Percentiles rank a stretch among this genome's conserved stretches.
Conservation (phyloP, 2,888 invertebrate species). For the Nomada fucata region DNA sequence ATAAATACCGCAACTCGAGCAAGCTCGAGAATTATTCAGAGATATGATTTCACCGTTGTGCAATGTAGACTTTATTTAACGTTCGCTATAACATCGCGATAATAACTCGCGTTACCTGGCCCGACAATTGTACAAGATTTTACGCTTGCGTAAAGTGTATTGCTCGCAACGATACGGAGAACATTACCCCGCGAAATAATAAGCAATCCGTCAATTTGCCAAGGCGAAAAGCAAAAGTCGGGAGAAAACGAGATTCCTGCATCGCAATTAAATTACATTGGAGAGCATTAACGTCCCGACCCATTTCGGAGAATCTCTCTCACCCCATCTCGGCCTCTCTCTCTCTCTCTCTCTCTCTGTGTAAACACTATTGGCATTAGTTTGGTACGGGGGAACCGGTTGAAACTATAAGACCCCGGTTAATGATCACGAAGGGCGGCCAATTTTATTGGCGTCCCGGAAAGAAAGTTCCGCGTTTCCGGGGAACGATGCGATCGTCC, state of each 20-base stretch:
- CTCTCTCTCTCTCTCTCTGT: neutral
- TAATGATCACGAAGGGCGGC: slow-evolving; percentile 1
- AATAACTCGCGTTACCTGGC: neutral
- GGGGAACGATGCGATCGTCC: slow-evolving; percentile 3
- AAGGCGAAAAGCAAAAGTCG: too few relatives aligned
- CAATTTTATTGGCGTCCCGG: neutral
- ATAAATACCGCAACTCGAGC: slow-evolving; percentile 13
- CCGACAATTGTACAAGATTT: neutral
- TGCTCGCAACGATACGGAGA: too few relatives aligned
- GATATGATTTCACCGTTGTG: slow-evolving; percentile 41
- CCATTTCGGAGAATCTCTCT: neutral
- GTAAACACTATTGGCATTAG: neutral
- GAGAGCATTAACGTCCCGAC: too few relatives aligned
- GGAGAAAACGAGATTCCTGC: too few relatives aligned
- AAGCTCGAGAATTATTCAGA: slow-evolving; percentile 23
- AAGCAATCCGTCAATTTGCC: too few relatives aligned
- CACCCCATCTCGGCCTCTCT: neutral
- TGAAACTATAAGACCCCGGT: neutral
- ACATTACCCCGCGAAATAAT: too few relatives aligned
- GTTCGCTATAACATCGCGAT: slow-evolving; percentile 6
- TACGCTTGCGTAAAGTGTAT: neutral
- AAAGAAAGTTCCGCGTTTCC: slow-evolving; percentile 4
- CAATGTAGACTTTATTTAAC: neutral
- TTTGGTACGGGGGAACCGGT: neutral
- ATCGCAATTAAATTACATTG: too few relatives aligned